Evolutionary conservation across 2,797 vertebrate genomes (phyloP).

Genomic region (Hoplostethus mediterraneus): DNA sequence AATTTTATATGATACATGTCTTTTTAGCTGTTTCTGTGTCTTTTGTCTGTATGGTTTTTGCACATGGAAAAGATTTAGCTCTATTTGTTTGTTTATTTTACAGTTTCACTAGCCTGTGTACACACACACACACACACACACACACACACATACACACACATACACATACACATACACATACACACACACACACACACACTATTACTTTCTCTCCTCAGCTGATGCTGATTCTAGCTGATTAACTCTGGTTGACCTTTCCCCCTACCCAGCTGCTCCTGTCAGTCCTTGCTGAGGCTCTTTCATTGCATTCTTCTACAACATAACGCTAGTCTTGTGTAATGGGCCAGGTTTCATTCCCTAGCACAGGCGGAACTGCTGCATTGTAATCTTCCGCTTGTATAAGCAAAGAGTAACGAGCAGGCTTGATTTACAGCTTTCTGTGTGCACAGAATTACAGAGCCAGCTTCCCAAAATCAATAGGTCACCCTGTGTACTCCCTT

Average conservation of each 20-base stretch:
- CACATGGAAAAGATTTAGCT: slow-evolving; percentile 38
- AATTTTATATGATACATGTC: slow-evolving; percentile 1
- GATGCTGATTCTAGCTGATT: slow-evolving; percentile 82
- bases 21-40: slow-evolving; percentile 3
- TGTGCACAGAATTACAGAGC: slow-evolving; percentile 65
- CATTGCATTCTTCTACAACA: slow-evolving; percentile 56
- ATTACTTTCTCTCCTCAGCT: slow-evolving; percentile 54
- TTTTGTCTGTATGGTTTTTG: slow-evolving; percentile 25
- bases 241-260: slow-evolving; percentile 80
- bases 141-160: slow-evolving; percentile 24
- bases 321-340: slow-evolving; percentile 41
- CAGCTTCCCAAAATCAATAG: slow-evolving; percentile 71
- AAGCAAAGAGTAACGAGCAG: slow-evolving; percentile 72
- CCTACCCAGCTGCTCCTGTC: slow-evolving; percentile 74
- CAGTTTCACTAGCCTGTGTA: slow-evolving; percentile 9
- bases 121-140: slow-evolving; percentile 5
- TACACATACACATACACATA: slow-evolving; percentile 11
- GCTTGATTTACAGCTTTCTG: slow-evolving; percentile 73
- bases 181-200: slow-evolving; percentile 23
- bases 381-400: slow-evolving; percentile 70
- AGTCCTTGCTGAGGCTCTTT: slow-evolving; percentile 45
- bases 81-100: slow-evolving; percentile 53
- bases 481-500: slow-evolving; percentile 35
- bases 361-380: slow-evolving; percentile 54
- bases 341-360: slow-evolving; percentile 62